A percentile compares a stretch with the other conserved stretches of the same genome.
Conservation (phyloP, 1,140 invertebrate genomes). For the Apocrypta bakeri region DNA sequence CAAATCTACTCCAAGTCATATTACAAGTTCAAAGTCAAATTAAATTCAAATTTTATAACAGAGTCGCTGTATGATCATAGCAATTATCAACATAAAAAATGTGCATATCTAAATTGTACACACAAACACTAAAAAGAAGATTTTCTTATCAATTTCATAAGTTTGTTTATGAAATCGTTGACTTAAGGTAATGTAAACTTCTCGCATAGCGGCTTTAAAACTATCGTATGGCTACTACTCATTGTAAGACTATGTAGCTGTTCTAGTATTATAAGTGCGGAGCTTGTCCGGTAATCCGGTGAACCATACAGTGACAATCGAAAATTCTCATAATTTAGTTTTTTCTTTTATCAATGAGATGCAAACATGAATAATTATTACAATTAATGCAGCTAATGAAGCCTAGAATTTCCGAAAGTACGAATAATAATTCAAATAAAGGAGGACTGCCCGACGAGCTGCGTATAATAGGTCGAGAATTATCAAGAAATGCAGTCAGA, state of each 20-base stretch:
- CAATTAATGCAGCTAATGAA: background rate
- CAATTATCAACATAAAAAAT: background rate
- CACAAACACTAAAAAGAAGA: background rate
- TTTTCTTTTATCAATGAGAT: background rate
- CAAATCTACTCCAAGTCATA: background rate
- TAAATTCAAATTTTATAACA: background rate
- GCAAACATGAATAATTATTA: background rate
- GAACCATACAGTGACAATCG: too few species aligned
- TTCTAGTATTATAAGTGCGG: background rate
- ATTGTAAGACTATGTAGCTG: background rate
- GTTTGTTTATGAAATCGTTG: conserved; percentile 28
- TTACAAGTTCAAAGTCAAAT: conserved; percentile 21
- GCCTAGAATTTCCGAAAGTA: background rate
- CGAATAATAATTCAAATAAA: background rate
- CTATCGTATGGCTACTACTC: conserved; percentile 9
- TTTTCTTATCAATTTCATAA: conserved; percentile 26
- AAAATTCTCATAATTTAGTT: background rate
- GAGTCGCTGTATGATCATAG: background rate
- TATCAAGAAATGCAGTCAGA: background rate
- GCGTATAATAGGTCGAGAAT: background rate
- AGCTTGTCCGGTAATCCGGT: background rate
- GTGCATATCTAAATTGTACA: background rate
- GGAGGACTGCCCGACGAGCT: background rate
- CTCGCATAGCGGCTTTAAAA: conserved; percentile 5
- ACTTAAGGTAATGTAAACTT: conserved; percentile 6